A percentile compares a stretch with the other conserved stretches of the same genome.
Conservation (phyloP, 2,113 vertebrate genomes). For the Macrotus californicus region DNA sequence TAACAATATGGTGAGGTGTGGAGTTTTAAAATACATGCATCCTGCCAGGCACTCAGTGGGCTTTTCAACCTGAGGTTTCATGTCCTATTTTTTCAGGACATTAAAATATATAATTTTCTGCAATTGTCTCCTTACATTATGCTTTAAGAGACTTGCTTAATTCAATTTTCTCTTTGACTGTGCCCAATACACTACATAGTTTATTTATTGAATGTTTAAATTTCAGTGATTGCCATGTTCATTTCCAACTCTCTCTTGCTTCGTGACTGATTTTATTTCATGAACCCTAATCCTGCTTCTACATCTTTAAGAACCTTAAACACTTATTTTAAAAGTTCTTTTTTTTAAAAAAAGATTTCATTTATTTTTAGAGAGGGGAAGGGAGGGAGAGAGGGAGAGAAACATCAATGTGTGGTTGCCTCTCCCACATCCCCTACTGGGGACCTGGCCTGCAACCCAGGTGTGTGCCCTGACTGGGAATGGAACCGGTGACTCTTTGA, state of each 20-base stretch:
- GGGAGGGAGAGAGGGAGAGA: too few species aligned
- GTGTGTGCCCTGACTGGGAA: too few species aligned
- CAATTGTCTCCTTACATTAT: background rate
- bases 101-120: background rate
- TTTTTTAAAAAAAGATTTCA: background rate
- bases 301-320: background rate
- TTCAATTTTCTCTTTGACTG: constrained; percentile 5
- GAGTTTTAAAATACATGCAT: background rate
- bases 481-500: too few species aligned
- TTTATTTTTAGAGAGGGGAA: too few species aligned
- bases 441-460: too few species aligned
- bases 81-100: background rate
- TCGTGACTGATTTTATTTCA: constrained; percentile 4
- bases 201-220: constrained; percentile 6
- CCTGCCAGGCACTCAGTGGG: background rate
- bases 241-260: background rate
- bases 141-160: background rate
- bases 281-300: background rate
- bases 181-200: background rate
- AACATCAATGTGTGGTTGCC: too few species aligned
- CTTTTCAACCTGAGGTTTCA: background rate
- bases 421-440: too few species aligned
- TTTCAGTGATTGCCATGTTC: background rate
- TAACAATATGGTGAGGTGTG: background rate
- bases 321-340: background rate